A percentile compares a stretch with the other conserved stretches of the same genome.
Evolutionary conservation across 2,888 invertebrate species (phyloP).

Genomic region (Sminthurides aquaticus): DNA sequence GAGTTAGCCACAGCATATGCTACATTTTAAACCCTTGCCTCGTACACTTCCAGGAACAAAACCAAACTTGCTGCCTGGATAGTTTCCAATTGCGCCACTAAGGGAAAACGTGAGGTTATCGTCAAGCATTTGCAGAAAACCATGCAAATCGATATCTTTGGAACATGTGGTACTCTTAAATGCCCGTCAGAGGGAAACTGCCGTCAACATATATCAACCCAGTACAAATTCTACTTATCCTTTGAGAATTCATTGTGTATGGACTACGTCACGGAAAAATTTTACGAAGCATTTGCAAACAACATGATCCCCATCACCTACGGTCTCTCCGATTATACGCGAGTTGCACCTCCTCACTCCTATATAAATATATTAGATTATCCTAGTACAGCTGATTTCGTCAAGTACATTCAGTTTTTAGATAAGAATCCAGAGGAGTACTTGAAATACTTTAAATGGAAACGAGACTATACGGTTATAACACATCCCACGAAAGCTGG

Average conservation of each 20-base stretch:
- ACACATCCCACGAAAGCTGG: not conserved
- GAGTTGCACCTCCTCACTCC: slow-evolving; percentile 14
- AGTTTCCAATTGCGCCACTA: not conserved
- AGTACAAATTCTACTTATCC: slow-evolving; percentile 17
- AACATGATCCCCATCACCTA: slow-evolving; percentile 9
- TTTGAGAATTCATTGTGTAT: slow-evolving; percentile 14
- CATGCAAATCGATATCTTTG: not conserved
- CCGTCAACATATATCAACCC: not conserved
- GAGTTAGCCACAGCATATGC: no score
- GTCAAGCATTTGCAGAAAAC: not conserved
- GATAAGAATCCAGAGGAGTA: slow-evolving; percentile 9
- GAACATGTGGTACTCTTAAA: not conserved
- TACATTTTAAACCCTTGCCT: no score
- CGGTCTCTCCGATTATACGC: slow-evolving; percentile 5
- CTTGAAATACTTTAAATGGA: slow-evolving; percentile 14
- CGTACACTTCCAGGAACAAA: not conserved
- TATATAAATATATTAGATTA: slow-evolving; percentile 5
- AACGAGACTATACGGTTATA: not conserved
- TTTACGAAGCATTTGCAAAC: not conserved
- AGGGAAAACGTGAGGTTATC: not conserved
- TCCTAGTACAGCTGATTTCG: not conserved
- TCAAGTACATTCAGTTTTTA: not conserved
- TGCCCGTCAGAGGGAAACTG: not conserved
- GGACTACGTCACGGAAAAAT: slow-evolving; percentile 18
- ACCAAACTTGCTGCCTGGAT: not conserved